Conservation (phyloP, 2,797 vertebrate species). For the Pipistrellus kuhlii region DNA sequence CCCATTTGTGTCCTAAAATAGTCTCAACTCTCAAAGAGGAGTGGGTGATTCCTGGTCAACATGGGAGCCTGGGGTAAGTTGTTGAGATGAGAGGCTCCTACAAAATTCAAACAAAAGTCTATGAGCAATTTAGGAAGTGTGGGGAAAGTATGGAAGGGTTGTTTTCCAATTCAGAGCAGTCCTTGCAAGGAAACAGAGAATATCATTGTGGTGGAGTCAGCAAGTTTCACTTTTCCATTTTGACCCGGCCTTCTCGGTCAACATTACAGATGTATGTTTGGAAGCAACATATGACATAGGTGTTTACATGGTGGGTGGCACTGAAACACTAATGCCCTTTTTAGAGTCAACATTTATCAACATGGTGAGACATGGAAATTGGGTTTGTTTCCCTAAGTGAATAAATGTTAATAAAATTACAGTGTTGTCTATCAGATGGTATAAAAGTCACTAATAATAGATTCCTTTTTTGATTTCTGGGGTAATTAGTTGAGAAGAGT, state of each 20-base stretch:
- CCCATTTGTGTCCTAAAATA: neutral
- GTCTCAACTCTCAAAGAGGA: slow-evolving; percentile 16
- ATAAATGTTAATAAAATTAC: slow-evolving; percentile 71
- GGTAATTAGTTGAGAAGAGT: slow-evolving; percentile 42
- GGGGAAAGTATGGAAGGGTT: neutral
- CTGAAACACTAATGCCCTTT: slow-evolving; percentile 57
- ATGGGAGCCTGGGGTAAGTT: neutral
- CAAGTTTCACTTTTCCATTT: slow-evolving; percentile 55
- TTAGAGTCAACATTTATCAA: slow-evolving; percentile 63
- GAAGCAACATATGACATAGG: slow-evolving; percentile 61
- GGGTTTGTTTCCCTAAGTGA: slow-evolving; percentile 74
- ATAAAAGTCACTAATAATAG: slow-evolving; percentile 72
- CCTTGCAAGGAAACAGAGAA: slow-evolving; percentile 30
- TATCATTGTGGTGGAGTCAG: neutral
- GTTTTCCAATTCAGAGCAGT: slow-evolving; percentile 5
- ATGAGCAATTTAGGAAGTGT: neutral
- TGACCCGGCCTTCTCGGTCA: slow-evolving; percentile 36
- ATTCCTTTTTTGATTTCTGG: slow-evolving; percentile 61
- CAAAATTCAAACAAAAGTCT: slow-evolving; percentile 13
- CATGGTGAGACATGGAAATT: slow-evolving; percentile 64
- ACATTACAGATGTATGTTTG: slow-evolving; percentile 50
- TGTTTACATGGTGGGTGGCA: slow-evolving; percentile 69
- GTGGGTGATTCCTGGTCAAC: neutral
- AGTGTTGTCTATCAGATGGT: slow-evolving; percentile 60
- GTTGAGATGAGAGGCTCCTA: neutral